These are phyloP conservation scores for Ooceraea biroi DNA, from an alignment of 1,140 invertebrate species.

Conservation along the genomic window DNA sequence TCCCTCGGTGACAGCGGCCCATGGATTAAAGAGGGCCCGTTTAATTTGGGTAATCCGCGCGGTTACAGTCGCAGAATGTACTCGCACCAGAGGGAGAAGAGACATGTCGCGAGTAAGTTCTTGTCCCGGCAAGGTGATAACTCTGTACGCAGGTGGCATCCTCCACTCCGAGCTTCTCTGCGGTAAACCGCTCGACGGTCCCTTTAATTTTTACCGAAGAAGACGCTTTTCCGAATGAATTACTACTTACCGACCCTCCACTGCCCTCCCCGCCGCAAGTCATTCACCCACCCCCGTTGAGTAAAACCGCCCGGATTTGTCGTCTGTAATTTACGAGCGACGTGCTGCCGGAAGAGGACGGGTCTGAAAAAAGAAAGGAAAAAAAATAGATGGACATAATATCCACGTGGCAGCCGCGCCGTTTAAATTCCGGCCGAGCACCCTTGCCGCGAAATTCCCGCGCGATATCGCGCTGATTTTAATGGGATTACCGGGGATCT, in stretches of 20 bases:
- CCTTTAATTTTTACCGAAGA: constrained; percentile 68
- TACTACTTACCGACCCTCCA: constrained; percentile 60
- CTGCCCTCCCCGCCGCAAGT: constrained; percentile 18
- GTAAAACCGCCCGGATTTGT: constrained; percentile 57
- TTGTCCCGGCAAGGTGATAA: constrained; percentile 71
- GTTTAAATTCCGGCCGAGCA: constrained; percentile 37
- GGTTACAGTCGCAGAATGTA: constrained; percentile 36
- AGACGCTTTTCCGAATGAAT: constrained; percentile 65
- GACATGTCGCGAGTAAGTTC: constrained; percentile 32
- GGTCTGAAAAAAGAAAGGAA: constrained; percentile 16
- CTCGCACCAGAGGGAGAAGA: not conserved
- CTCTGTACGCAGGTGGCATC: constrained; percentile 76
- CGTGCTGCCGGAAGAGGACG: constrained; percentile 33
- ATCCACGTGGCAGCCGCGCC: constrained; percentile 28
- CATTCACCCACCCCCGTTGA: constrained; percentile 13
- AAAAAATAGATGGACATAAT: constrained; percentile 57
- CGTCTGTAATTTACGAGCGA: constrained; percentile 48
- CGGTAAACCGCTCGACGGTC: constrained; percentile 58
- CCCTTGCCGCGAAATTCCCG: not conserved
- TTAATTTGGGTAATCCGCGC: constrained; percentile 77
- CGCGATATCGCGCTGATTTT: constrained; percentile 45
- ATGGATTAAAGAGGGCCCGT: constrained; percentile 65
- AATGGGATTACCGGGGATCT: constrained; percentile 41
- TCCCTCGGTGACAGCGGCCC: not conserved
- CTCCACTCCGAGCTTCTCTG: constrained; percentile 38